These are phyloP conservation scores for Eudasyphora cyanicolor DNA, from an alignment of 2,888 invertebrate species.

Conservation along the genomic window DNA sequence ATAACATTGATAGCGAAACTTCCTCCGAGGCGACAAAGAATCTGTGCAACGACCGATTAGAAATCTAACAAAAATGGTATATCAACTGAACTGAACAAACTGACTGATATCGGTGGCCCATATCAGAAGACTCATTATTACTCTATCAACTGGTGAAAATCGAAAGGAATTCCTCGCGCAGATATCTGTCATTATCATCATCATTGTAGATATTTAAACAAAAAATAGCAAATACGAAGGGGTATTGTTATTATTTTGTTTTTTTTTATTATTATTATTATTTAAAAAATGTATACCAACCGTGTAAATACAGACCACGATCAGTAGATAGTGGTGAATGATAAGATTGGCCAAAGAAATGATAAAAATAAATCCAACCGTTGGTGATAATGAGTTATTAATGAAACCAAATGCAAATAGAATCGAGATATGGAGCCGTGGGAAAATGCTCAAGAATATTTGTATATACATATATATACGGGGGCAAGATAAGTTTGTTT, in stretches of 20 bases:
- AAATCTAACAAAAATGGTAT: slow-evolving; percentile 44
- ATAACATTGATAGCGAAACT: slow-evolving; percentile 60
- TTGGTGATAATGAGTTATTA: background rate
- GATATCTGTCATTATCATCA: background rate
- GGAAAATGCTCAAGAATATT: slow-evolving; percentile 3
- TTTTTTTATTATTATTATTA: background rate
- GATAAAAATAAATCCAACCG: background rate
- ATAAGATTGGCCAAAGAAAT: slow-evolving; percentile 54
- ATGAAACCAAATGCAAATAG: slow-evolving; percentile 1
- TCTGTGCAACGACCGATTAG: slow-evolving; percentile 70
- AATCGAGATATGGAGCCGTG: background rate
- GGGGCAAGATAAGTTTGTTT: background rate
- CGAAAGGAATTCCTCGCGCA: slow-evolving; percentile 21
- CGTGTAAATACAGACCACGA: slow-evolving; percentile 9
- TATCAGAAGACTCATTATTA: slow-evolving; percentile 1
- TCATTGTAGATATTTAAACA: slow-evolving; percentile 10
- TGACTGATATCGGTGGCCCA: slow-evolving; percentile 42
- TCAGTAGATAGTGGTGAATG: slow-evolving; percentile 46
- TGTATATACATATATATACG: too few relatives aligned
- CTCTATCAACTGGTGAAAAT: slow-evolving; percentile 10
- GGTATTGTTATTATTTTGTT: background rate
- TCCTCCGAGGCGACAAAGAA: slow-evolving; percentile 53
- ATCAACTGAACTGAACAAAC: background rate
- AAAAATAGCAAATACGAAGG: slow-evolving; percentile 2
- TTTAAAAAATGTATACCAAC: background rate